Conservation (phyloP, 2,113 vertebrate species). For the Gracilinanus agilis region DNA sequence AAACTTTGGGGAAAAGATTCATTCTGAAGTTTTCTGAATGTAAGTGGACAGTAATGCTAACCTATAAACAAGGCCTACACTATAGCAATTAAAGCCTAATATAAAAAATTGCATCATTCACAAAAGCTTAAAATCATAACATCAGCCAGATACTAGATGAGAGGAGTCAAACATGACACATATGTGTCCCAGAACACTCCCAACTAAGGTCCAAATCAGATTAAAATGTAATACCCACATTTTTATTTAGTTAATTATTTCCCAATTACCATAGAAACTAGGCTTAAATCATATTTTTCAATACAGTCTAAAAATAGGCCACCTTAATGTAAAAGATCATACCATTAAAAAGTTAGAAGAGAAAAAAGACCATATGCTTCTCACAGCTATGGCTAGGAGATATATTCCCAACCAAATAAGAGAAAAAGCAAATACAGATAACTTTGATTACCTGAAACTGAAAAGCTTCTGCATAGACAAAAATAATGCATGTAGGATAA, state of each 20-base stretch:
- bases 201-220: background rate
- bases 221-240: background rate
- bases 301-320: background rate
- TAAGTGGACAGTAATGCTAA: background rate
- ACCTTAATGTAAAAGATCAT: background rate
- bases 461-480: background rate
- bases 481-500: background rate
- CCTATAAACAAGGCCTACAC: background rate
- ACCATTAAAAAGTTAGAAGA: background rate
- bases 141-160: background rate
- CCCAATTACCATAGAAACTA: background rate
- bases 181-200: background rate
- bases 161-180: background rate
- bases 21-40: background rate
- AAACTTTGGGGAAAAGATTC: background rate
- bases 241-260: too few relatives aligned
- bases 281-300: background rate
- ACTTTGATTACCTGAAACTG: too few relatives aligned
- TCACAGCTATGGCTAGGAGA: background rate
- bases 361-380: background rate
- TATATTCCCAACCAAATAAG: too few relatives aligned
- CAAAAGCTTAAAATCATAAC: background rate
- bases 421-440: too few relatives aligned
- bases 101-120: background rate
- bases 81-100: background rate